A percentile compares a stretch with the other conserved stretches of the same genome.
These are phyloP conservation scores for Pseudanteris insignis DNA, from an alignment of 2,888 invertebrate species.

Conservation along the genomic window DNA sequence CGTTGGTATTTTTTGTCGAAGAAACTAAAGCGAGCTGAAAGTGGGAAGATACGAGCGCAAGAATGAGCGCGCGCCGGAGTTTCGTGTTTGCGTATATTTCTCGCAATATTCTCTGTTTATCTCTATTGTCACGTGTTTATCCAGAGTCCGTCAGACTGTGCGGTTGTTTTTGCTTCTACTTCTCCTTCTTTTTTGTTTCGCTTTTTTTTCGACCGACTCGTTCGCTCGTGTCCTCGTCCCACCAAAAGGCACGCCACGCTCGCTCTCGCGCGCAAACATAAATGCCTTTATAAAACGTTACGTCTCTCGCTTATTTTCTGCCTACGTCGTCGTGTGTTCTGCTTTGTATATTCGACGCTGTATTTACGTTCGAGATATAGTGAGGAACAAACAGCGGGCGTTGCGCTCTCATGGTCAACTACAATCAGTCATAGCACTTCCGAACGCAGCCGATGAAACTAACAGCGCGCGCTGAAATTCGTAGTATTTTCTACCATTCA, in stretches of 20 bases:
- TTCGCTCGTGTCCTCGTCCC: conserved; percentile 44
- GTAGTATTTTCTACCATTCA: conserved; percentile 30
- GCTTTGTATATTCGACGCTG: conserved; percentile 53
- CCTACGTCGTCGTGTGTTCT: conserved; percentile 41
- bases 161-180: conserved; percentile 43
- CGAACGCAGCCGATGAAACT: conserved; percentile 30
- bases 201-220: conserved; percentile 37
- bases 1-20: conserved; percentile 45
- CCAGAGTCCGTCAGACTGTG: conserved; percentile 56
- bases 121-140: conserved; percentile 64
- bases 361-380: conserved; percentile 65
- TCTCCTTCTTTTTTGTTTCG: too few species aligned
- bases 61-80: conserved; percentile 41
- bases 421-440: conserved; percentile 44
- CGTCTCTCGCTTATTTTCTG: conserved; percentile 43
- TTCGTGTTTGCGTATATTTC: conserved; percentile 62
- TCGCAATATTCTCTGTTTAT: conserved; percentile 64
- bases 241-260: conserved; percentile 36
- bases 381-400: conserved; percentile 60
- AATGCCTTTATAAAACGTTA: conserved; percentile 46
- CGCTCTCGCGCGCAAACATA: conserved; percentile 39
- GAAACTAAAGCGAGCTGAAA: conserved; percentile 50
- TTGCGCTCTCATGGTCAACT: conserved; percentile 46
- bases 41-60: conserved; percentile 27
- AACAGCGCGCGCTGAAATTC: conserved; percentile 45